A percentile compares a stretch with the other conserved stretches of the same genome.
These are phyloP conservation scores for Eupithecia abbreviata DNA, from an alignment of 2,888 invertebrate genomes.

Conservation along the genomic window DNA sequence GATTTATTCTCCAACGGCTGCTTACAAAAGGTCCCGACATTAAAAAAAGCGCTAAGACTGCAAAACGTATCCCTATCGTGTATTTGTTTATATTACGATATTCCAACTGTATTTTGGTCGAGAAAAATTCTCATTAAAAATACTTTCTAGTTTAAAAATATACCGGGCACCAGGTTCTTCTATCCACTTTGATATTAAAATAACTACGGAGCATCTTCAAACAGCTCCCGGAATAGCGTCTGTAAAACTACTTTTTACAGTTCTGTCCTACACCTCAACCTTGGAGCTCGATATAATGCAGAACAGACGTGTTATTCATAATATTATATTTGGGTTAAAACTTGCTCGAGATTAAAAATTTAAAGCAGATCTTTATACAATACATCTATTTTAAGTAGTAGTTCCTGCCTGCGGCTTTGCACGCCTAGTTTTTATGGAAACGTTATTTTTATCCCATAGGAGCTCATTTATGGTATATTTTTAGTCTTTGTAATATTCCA, in stretches of 20 bases:
- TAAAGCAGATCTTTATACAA: not conserved
- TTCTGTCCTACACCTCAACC: constrained; percentile 29
- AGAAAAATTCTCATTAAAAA: constrained; percentile 5
- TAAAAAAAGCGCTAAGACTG: constrained; percentile 11
- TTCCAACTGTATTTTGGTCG: not conserved
- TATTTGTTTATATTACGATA: constrained; percentile 1
- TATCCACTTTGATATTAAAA: constrained; percentile 21
- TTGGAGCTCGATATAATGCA: constrained; percentile 9
- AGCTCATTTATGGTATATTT: not conserved
- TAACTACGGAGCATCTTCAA: constrained; percentile 26
- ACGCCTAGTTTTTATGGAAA: not conserved
- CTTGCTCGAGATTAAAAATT: not conserved
- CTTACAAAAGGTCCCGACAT: constrained; percentile 29
- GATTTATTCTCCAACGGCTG: constrained; percentile 48
- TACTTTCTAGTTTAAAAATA: constrained; percentile 25
- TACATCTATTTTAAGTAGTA: not conserved
- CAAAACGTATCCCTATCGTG: not conserved
- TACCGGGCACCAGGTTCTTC: constrained; percentile 12
- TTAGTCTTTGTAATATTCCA: not conserved
- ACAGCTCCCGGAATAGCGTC: constrained; percentile 52
- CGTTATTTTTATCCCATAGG: not conserved
- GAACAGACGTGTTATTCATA: constrained; percentile 7
- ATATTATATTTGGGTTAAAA: constrained; percentile 10
- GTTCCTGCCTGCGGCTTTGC: not conserved
- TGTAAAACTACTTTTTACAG: constrained; percentile 56